These are phyloP conservation scores for Phalacrocorax pelagicus DNA, from an alignment of 2,113 vertebrate genomes.

Conservation along the genomic window DNA sequence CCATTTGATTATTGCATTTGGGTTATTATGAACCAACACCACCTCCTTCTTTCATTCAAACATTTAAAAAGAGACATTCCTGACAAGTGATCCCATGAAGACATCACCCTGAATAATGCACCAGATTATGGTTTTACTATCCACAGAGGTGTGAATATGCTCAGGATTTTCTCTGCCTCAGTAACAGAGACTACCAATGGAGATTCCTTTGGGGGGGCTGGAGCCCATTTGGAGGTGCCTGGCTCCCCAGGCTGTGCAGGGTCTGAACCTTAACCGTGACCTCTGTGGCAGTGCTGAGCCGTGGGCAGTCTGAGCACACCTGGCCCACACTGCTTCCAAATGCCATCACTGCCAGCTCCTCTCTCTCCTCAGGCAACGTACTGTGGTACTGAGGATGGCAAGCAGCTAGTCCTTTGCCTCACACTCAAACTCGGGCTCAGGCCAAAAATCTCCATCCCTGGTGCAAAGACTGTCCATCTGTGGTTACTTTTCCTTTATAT, in stretches of 20 bases:
- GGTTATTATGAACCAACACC: neutral
- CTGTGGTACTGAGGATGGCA: neutral
- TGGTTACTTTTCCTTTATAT: neutral
- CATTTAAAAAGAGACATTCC: neutral
- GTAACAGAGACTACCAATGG: neutral
- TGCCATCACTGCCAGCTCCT: neutral
- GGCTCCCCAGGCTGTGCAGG: too few relatives aligned
- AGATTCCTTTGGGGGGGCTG: neutral
- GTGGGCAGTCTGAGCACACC: neutral
- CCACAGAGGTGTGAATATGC: neutral
- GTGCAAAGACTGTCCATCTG: neutral
- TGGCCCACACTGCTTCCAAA: neutral
- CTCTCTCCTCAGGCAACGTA: too few relatives aligned
- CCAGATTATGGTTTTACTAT: neutral
- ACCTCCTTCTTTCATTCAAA: neutral
- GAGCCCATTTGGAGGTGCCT: too few relatives aligned
- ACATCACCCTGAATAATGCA: neutral
- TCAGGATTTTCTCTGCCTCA: neutral
- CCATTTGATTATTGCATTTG: neutral
- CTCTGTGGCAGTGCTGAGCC: neutral
- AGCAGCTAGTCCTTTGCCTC: neutral
- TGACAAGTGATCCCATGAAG: neutral
- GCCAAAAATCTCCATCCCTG: neutral
- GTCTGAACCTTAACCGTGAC: neutral
- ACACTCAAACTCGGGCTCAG: neutral